These are phyloP conservation scores for Morpho deidamia DNA, from an alignment of 2,888 invertebrate species.

Conservation along the genomic window DNA sequence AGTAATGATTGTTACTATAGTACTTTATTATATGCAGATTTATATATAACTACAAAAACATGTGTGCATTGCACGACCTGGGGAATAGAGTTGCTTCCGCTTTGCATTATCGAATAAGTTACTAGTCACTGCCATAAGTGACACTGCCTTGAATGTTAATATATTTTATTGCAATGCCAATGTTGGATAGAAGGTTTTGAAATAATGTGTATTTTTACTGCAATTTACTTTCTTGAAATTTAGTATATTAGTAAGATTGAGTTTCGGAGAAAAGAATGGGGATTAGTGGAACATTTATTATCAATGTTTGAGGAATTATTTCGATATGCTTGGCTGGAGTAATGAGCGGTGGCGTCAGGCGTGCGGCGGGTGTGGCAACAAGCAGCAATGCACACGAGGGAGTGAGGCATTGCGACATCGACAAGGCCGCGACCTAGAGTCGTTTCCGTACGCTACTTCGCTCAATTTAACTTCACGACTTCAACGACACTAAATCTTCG, in stretches of 20 bases:
- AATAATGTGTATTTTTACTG: slow-evolving; percentile 3
- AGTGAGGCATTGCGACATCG: slow-evolving; percentile 34
- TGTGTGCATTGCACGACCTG: not conserved
- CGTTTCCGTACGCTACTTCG: slow-evolving; percentile 38
- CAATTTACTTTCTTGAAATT: not conserved
- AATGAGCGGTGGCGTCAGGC: slow-evolving; percentile 2
- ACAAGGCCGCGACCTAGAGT: slow-evolving; percentile 65
- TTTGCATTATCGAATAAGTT: slow-evolving; percentile 9
- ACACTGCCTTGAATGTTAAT: slow-evolving; percentile 18
- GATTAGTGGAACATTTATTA: not conserved
- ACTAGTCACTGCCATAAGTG: slow-evolving; percentile 5
- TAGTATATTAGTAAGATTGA: too few relatives aligned
- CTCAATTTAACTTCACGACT: slow-evolving; percentile 21
- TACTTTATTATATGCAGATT: slow-evolving; percentile 5
- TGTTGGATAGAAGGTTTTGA: slow-evolving; percentile 4
- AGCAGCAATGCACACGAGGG: slow-evolving; percentile 31
- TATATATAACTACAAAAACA: slow-evolving; percentile 4
- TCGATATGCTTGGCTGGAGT: not conserved
- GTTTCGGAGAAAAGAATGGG: too few relatives aligned
- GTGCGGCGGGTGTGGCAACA: slow-evolving; percentile 49
- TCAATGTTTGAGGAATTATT: not conserved
- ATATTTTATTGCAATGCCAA: slow-evolving; percentile 17
- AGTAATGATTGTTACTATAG: slow-evolving; percentile 5
- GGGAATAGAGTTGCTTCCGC: slow-evolving; percentile 12
- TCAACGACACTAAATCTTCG: slow-evolving; percentile 12